Conservation (phyloP, 1,140 invertebrate species). For the Onthophagus taurus region DNA sequence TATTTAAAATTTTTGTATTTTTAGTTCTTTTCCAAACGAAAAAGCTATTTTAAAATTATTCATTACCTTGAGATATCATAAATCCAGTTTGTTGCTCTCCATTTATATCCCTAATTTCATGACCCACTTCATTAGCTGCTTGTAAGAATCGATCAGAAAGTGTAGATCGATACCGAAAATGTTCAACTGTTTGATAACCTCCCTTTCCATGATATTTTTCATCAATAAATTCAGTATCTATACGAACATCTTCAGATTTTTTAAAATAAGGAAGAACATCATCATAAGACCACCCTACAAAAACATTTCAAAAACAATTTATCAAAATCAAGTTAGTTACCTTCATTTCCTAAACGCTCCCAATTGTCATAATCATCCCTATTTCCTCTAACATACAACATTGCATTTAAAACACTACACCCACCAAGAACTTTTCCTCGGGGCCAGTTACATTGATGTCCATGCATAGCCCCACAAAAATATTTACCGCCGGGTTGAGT, state of each 20-base stretch:
- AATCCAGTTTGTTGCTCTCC: slow-evolving; percentile 66
- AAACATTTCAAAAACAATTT: not conserved
- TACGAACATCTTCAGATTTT: slow-evolving; percentile 59
- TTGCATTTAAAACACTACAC: slow-evolving; percentile 74
- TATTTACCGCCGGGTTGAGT: slow-evolving; percentile 60
- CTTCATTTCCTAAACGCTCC: slow-evolving; percentile 54
- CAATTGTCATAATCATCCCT: slow-evolving; percentile 75
- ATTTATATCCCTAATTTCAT: slow-evolving; percentile 62
- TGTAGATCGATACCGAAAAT: slow-evolving; percentile 51
- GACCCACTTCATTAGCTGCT: slow-evolving; percentile 61
- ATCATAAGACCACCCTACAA: slow-evolving; percentile 59
- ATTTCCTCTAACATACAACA: slow-evolving; percentile 84
- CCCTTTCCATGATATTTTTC: slow-evolving; percentile 59
- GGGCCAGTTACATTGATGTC: slow-evolving; percentile 57
- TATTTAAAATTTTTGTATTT: no score
- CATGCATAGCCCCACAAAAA: slow-evolving; percentile 52
- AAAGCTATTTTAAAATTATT: no score
- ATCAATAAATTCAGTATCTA: slow-evolving; percentile 43
- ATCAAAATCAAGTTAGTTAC: not conserved
- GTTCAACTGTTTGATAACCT: slow-evolving; percentile 58
- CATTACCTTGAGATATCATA: slow-evolving; percentile 56
- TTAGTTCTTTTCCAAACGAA: no score
- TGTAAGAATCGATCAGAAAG: slow-evolving; percentile 55
- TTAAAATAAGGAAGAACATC: slow-evolving; percentile 76
- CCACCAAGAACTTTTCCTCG: slow-evolving; percentile 74